Evolutionary conservation across 2,888 invertebrate genomes (phyloP).

Genomic region (Harpalus rufipes): DNA sequence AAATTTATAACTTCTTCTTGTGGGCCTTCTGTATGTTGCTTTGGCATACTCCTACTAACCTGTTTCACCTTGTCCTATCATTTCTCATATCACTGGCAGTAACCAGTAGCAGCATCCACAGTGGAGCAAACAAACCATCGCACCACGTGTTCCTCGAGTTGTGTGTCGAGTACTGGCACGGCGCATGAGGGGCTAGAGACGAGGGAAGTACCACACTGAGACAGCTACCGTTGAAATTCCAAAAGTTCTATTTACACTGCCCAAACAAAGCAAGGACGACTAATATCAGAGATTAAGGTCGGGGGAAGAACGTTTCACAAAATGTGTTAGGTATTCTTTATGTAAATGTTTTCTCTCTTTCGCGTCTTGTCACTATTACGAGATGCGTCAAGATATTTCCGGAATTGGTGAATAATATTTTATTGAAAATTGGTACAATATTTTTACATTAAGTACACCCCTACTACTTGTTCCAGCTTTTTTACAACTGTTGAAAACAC

Average conservation of each 20-base stretch:
- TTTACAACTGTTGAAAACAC: too few relatives aligned
- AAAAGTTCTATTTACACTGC: slow-evolving; percentile 61
- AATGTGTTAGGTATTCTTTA: too few relatives aligned
- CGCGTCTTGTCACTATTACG: too few relatives aligned
- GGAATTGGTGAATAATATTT: too few relatives aligned
- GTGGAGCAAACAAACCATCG: slow-evolving; percentile 32
- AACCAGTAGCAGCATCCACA: slow-evolving; percentile 32
- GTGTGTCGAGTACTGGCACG: slow-evolving; percentile 19
- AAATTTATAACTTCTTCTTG: too few relatives aligned
- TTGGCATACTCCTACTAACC: neutral
- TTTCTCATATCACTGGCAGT: slow-evolving; percentile 25
- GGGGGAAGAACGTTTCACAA: neutral
- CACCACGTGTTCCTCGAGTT: neutral
- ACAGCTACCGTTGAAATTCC: slow-evolving; percentile 59
- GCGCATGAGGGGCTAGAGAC: neutral
- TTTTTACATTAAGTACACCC: too few relatives aligned
- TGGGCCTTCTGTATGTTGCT: too few relatives aligned
- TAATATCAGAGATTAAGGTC: neutral
- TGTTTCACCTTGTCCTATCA: neutral
- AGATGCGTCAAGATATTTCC: too few relatives aligned
- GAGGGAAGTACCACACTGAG: slow-evolving; percentile 14
- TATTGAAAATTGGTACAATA: too few relatives aligned
- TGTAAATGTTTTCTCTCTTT: too few relatives aligned
- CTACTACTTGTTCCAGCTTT: too few relatives aligned
- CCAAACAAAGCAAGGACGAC: slow-evolving; percentile 30